Percentiles rank a stretch among this genome's conserved stretches.
phyloP scores from a whole-genome alignment of 2,113 vertebrate species.

The Psittacara wagleri region DNA sequence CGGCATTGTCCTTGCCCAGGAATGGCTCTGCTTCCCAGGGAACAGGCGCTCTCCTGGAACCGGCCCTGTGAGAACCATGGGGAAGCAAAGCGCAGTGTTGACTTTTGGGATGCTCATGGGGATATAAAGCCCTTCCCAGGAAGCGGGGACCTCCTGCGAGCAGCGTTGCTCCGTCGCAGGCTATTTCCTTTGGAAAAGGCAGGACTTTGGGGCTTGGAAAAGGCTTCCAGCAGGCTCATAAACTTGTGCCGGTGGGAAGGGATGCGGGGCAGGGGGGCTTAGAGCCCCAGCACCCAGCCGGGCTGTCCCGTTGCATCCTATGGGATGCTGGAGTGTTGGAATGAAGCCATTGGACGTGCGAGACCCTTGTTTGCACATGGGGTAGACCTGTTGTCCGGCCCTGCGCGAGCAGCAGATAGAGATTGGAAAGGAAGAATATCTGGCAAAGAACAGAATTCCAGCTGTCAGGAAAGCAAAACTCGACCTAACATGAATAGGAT shows the following conservation, averaged over 20 bases:
- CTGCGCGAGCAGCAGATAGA: background rate
- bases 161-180: background rate
- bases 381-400: background rate
- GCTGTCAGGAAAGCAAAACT: background rate
- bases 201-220: background rate
- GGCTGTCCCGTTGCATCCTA: background rate
- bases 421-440: background rate
- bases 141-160: background rate
- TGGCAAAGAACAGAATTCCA: background rate
- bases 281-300: background rate
- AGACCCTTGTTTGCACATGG: accelerated
- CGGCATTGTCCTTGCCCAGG: too few relatives aligned
- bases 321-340: background rate
- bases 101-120: background rate
- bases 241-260: background rate
- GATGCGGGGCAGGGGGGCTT: background rate
- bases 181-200: background rate
- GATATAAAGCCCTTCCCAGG: background rate
- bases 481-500: background rate
- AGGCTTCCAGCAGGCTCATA: background rate
- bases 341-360: accelerated
- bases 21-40: background rate
- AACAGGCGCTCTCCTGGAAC: background rate
- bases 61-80: too few relatives aligned
- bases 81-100: background rate